Conservation (phyloP, 37 sponge, comb jelly and placozoan species). For the Amphimedon queenslandica region DNA sequence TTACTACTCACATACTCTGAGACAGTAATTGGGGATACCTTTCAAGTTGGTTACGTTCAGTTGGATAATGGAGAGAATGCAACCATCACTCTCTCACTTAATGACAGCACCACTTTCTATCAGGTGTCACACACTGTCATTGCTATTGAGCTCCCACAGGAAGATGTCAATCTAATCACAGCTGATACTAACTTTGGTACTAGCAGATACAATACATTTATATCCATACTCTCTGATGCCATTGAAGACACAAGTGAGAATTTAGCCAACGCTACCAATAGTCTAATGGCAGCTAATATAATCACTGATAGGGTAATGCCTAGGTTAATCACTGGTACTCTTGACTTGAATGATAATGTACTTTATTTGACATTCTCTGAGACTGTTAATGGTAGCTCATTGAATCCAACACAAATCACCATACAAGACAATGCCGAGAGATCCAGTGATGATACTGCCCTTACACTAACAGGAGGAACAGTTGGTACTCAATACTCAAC, state of each 20-base stretch:
- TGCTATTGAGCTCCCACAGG: constrained; percentile 28
- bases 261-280: constrained; percentile 19
- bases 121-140: constrained; percentile 31
- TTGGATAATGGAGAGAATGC: constrained; percentile 35
- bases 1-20: constrained; percentile 70
- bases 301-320: constrained; percentile 42
- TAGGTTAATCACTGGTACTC: constrained; percentile 6
- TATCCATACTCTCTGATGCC: constrained; percentile 28
- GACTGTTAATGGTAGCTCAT: constrained; percentile 54
- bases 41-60: constrained; percentile 26
- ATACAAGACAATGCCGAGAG: constrained; percentile 37
- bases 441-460: neutral
- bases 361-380: constrained; percentile 72
- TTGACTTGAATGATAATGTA: constrained; percentile 50
- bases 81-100: constrained; percentile 7
- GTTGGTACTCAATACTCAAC: constrained; percentile 32
- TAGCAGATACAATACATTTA: constrained; percentile 26
- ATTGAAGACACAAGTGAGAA: constrained; percentile 42
- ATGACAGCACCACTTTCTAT: constrained; percentile 7
- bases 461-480: constrained; percentile 51
- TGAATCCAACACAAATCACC: constrained; percentile 60
- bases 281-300: constrained; percentile 16
- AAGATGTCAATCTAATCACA: constrained; percentile 68
- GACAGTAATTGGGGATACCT: constrained; percentile 32
- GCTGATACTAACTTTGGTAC: constrained; percentile 67